Evolutionary conservation across 37 sponge, comb jelly and placozoan genomes (phyloP).

Genomic region (Ianthella basta): DNA sequence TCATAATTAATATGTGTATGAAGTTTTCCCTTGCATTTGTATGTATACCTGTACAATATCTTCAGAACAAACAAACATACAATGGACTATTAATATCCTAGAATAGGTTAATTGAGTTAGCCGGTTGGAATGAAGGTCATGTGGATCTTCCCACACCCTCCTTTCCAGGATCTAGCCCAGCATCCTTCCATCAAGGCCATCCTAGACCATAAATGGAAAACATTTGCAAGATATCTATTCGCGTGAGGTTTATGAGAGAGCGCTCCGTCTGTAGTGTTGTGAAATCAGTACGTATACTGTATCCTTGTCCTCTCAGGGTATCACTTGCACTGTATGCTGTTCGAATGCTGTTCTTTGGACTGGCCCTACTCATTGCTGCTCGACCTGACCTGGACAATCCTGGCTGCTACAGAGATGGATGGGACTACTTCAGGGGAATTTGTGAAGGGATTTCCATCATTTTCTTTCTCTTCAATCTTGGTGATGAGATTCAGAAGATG

Average conservation of each 20-base stretch:
- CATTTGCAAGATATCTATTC: neutral
- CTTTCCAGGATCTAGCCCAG: neutral
- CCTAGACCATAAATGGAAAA: conserved; percentile 21
- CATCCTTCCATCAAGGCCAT: conserved; percentile 23
- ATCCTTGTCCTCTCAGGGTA: neutral
- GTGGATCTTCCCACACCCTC: no score
- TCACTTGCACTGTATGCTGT: neutral
- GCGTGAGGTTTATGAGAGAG: neutral
- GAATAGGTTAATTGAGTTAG: no score
- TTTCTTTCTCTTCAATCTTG: neutral
- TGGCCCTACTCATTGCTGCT: conserved; percentile 4
- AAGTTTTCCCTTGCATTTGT: no score
- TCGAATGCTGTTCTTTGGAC: neutral
- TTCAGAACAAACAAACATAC: no score
- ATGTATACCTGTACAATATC: no score
- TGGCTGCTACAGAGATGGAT: conserved; percentile 3
- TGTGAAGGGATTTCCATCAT: neutral
- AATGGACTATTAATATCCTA: no score
- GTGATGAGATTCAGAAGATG: neutral
- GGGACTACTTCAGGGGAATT: neutral
- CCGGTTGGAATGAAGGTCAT: no score
- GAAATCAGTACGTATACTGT: no score
- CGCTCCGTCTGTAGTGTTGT: no score
- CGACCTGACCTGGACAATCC: neutral
- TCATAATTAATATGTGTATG: no score